Evolutionary conservation across 2,888 invertebrate species (phyloP).

Genomic region (Atethmia centrago): DNA sequence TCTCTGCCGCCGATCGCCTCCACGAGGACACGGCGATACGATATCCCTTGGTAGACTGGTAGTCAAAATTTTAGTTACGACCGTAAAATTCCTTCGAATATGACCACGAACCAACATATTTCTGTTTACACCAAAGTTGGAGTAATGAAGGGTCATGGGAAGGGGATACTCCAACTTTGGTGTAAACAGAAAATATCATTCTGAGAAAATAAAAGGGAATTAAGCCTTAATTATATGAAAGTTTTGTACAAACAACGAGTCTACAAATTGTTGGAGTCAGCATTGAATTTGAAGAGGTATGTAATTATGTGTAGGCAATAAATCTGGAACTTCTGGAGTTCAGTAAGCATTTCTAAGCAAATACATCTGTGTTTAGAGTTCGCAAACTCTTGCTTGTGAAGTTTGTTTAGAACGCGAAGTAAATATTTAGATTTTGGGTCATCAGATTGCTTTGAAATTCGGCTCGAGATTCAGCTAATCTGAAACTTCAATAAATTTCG

Average conservation of each 20-base stretch:
- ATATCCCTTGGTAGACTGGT: too few species aligned
- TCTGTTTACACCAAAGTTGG: too few species aligned
- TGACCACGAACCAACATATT: too few species aligned
- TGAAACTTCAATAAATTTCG: not conserved
- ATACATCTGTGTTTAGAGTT: not conserved
- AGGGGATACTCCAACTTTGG: too few species aligned
- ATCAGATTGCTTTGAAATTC: not conserved
- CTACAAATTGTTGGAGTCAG: constrained; percentile 5
- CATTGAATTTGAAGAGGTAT: not conserved
- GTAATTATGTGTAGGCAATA: constrained; percentile 1
- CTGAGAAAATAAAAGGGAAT: too few species aligned
- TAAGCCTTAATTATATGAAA: constrained; percentile 10
- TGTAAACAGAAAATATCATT: too few species aligned
- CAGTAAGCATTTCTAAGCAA: constrained; percentile 21
- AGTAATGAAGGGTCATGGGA: too few species aligned
- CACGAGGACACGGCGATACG: too few species aligned
- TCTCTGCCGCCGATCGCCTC: too few species aligned
- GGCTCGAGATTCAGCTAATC: not conserved
- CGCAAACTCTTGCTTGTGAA: not conserved
- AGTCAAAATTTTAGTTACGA: too few species aligned
- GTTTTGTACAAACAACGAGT: constrained; percentile 25
- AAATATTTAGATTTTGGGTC: not conserved
- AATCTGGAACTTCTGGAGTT: not conserved
- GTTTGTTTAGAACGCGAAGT: not conserved
- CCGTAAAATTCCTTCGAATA: too few species aligned